Conservation (phyloP, 2,888 invertebrate species). For the Apamea anceps region DNA sequence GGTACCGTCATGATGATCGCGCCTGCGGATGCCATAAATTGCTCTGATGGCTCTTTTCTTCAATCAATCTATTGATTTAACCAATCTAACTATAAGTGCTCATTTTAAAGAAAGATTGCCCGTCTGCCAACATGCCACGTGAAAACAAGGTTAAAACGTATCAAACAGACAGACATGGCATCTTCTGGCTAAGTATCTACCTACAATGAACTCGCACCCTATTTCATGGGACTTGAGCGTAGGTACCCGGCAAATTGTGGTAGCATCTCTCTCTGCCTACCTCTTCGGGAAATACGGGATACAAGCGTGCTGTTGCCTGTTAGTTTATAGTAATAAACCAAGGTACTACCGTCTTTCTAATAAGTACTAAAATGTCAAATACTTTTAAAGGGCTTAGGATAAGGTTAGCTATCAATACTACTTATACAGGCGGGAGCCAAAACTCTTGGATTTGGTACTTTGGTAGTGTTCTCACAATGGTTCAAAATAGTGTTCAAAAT, state of each 20-base stretch:
- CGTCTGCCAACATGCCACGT: neutral
- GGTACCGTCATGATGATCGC: too few species aligned
- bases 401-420: too few species aligned
- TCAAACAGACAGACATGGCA: neutral
- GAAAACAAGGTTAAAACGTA: neutral
- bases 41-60: too few species aligned
- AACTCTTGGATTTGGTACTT: too few species aligned
- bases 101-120: neutral
- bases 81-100: neutral
- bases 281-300: neutral
- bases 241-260: neutral
- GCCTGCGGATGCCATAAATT: too few species aligned
- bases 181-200: neutral
- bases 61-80: neutral
- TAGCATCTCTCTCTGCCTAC: neutral
- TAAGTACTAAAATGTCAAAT: too few species aligned
- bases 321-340: too few species aligned
- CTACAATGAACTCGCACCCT: neutral
- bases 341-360: too few species aligned
- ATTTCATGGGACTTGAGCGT: neutral
- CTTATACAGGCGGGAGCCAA: too few species aligned
- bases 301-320: neutral
- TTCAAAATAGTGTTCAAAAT: too few species aligned
- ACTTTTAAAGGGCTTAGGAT: too few species aligned
- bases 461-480: too few species aligned